A percentile compares a stretch with the other conserved stretches of the same genome.
These are phyloP conservation scores for Gymnoscopelus microlampas DNA, from an alignment of 2,797 vertebrate genomes.

Conservation along the genomic window DNA sequence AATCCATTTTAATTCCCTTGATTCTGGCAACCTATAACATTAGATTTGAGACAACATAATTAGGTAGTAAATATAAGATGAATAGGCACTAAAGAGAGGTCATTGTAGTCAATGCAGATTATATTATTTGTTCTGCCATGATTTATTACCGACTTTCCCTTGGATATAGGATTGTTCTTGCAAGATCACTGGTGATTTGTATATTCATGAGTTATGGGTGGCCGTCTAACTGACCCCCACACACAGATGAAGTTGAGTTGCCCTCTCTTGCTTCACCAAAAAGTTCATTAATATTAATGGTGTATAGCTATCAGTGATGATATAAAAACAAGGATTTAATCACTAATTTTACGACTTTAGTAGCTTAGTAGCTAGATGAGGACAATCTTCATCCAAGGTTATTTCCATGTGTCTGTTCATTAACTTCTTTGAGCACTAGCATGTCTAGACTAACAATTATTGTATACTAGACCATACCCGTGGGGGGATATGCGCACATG, in stretches of 20 bases:
- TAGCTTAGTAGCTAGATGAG: constrained; percentile 33
- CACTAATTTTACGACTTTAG: constrained; percentile 32
- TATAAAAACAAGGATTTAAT: constrained; percentile 34
- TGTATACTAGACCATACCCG: too few relatives aligned
- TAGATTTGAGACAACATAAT: constrained; percentile 47
- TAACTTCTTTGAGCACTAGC: constrained; percentile 3
- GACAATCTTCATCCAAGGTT: constrained; percentile 12
- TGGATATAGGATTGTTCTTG: constrained; percentile 56
- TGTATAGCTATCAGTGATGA: background rate
- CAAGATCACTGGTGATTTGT: constrained; percentile 61
- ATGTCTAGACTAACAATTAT: background rate
- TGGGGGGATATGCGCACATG: too few relatives aligned
- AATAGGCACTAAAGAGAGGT: constrained; percentile 49
- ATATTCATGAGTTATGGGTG: constrained; percentile 67
- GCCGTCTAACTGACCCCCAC: constrained; percentile 35
- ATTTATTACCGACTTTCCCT: constrained; percentile 59
- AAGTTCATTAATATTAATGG: too few relatives aligned
- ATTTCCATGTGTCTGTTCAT: constrained; percentile 13
- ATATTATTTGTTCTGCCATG: constrained; percentile 57
- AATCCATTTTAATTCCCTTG: constrained; percentile 54
- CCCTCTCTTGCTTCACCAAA: too few relatives aligned
- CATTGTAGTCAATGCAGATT: constrained; percentile 54
- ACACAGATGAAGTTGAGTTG: constrained; percentile 47
- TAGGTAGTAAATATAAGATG: too few relatives aligned
- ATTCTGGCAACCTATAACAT: constrained; percentile 52